Conservation (phyloP, 2,113 vertebrate genomes). For the Odocoileus hemionus region DNA sequence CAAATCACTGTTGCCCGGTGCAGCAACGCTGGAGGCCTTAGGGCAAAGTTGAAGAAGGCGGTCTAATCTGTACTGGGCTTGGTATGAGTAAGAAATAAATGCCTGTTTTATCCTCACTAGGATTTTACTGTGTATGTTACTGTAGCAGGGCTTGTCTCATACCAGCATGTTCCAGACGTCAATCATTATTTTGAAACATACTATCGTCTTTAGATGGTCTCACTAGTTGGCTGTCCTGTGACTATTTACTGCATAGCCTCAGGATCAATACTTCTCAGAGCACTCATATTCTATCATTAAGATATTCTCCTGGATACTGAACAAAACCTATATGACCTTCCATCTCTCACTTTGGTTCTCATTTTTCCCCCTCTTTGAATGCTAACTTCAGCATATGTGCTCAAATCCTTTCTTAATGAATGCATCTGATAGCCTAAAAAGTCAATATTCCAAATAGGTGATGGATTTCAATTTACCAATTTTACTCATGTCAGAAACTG, state of each 20-base stretch:
- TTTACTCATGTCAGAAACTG: not conserved
- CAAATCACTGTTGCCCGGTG: not conserved
- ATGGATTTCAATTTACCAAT: not conserved
- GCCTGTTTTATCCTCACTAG: not conserved
- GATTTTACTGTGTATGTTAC: not conserved
- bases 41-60: not conserved
- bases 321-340: not conserved
- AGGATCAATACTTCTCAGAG: not conserved
- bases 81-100: not conserved
- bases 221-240: not conserved
- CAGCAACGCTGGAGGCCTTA: not conserved
- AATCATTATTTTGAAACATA: not conserved
- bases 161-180: not conserved
- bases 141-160: not conserved
- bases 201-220: not conserved
- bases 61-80: not conserved
- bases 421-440: not conserved
- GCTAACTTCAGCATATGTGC: not conserved
- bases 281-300: not conserved
- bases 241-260: not conserved
- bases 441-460: not conserved
- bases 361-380: not conserved
- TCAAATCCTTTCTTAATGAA: not conserved
- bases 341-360: not conserved
- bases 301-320: not conserved